Base-by-base conservation (phyloP, 2,888 invertebrate genomes). In the Cactoblastis cactorum region DNA sequence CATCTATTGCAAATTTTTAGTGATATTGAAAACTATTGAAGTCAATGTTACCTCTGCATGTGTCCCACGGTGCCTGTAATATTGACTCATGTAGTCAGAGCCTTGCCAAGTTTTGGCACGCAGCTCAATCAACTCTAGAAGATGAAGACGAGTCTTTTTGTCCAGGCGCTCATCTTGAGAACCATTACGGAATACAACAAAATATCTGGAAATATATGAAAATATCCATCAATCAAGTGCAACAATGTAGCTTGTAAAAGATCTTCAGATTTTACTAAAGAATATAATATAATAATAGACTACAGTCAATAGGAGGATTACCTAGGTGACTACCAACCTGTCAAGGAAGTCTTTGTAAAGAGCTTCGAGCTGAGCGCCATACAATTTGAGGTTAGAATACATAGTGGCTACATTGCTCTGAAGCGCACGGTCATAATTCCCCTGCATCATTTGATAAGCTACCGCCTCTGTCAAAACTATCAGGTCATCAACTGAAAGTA, bases 41-140 rank as follows among this genome's bases (percentile, higher is more conserved):
- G 34, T 37, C 12, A 51, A 19, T 5, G 1, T 34, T 78, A 88
- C 88, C 87, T 89, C 92, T 72, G 92, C 90, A 71, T 91, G 92
- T 63, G 92, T 92, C 76, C 91, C 92, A 77, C 92, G 92, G 67
- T 92, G 91, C 77, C 93, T 93, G 77, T 97, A 97, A 83, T 97
- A 97, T 70, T 94, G 93, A 82, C 93, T 94, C 91, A 96, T 94
- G 67, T 95, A 94, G 80, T 96, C 95, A 62, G 93, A 94, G 56
- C 94, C 94, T 75, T 95, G 94, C 98, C 98, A 98, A 74, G 95
- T 94, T 84, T 95, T 95, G 57, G 97, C 97, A 77, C 98, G 92
- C 74, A 98, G 90, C 90, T 98, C 98, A 69, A 98, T 96, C 58
- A 98, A 91, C 90, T 98, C 97, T 77, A 98, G 93, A 71, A 98